Base-by-base conservation (phyloP, 1,140 invertebrate species). In the Nephila pilipes region DNA sequence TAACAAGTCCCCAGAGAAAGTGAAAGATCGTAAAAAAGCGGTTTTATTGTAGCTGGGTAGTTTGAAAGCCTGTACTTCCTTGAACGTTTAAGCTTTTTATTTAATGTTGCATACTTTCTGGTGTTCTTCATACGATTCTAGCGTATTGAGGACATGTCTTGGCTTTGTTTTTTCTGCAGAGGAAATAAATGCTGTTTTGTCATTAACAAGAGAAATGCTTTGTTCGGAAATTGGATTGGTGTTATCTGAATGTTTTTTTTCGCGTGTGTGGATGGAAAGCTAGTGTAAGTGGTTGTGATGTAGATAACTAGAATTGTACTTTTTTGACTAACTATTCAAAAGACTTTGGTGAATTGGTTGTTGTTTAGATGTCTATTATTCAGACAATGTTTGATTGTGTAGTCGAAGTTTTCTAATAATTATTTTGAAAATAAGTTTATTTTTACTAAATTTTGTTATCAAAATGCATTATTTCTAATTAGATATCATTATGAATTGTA, bases 101-200 rank as follows among this genome's bases (percentile, higher is more conserved):
- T 81, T 90, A 90, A 79, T 90, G 88, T 60, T 81, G 88, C 88
- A 90, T 90, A 90, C 88, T 81, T 90, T 60, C 88, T n/a, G 75
- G 57, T 4, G 57, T 81, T 12, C 36, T 81, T 58, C 63, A 65
- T 65, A 65, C 25, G 3, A 10, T 46, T 46, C 46, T 46, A 46
- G 16, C 4, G 58, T 60, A 60, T 60, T 60, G 69, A 38, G 29
- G 32, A 18, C 6, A 75, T 29, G 69, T 22, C 22, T 60, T 60
- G 20, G 16, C 16, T 36, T 32, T 75, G 25, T 18, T 36, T 36
- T 75, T 75, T 75, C 36, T 75, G 69, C 18, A 36, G 18, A 14
- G 25, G 32, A 20, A 65, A 87, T 87, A 46, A 69, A 87, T 87
- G 85, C 22, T 65, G 20, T 46, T 87, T 65, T 65, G 20, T 87